Evolutionary conservation across 2,888 invertebrate genomes (phyloP).

Genomic region (Chrysolina haemoptera): DNA sequence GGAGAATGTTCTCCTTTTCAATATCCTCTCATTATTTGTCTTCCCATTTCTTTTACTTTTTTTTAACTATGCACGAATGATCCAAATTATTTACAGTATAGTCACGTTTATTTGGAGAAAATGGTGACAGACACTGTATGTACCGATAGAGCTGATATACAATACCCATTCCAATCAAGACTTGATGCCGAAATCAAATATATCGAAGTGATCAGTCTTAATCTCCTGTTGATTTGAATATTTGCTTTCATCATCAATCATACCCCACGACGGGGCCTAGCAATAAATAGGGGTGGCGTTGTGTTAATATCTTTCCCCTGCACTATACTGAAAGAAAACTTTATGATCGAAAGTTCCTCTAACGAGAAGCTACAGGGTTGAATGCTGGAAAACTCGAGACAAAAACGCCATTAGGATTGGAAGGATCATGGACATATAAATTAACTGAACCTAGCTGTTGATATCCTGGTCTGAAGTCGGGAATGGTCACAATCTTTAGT

Average conservation of each 20-base stretch:
- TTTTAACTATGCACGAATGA: too few relatives aligned
- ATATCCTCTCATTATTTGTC: too few relatives aligned
- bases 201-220: constrained; percentile 52
- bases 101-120: too few relatives aligned
- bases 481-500: too few relatives aligned
- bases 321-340: background rate
- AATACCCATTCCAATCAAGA: background rate
- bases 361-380: background rate
- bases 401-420: background rate
- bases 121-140: too few relatives aligned
- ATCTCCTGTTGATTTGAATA: constrained; percentile 56
- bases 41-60: too few relatives aligned
- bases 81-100: too few relatives aligned
- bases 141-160: too few relatives aligned
- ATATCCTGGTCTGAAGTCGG: too few relatives aligned
- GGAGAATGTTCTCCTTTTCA: too few relatives aligned
- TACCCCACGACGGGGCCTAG: constrained; percentile 42
- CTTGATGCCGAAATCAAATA: constrained; percentile 41
- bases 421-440: background rate
- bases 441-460: too few relatives aligned
- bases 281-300: constrained; percentile 28
- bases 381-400: background rate
- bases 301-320: constrained; percentile 34
- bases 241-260: constrained; percentile 58
- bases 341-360: background rate